A percentile compares a stretch with the other conserved stretches of the same genome.
Conservation (phyloP, 2,888 invertebrate species). For the Eristalinus sepulchralis region DNA sequence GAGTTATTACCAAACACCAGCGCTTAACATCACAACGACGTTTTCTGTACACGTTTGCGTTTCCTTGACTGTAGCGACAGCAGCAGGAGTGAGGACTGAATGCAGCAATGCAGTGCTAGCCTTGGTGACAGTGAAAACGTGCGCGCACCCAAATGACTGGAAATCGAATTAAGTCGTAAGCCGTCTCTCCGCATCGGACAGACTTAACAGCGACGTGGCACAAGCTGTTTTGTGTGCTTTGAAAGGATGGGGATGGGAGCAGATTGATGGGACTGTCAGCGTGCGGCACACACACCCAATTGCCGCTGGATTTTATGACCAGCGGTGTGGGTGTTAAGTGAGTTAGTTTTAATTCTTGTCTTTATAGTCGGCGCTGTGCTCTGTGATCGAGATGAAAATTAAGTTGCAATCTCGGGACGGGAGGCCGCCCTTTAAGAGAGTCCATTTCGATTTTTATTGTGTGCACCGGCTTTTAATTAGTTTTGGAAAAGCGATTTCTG, state of each 20-base stretch:
- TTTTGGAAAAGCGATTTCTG: constrained; percentile 5
- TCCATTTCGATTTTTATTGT: constrained; percentile 42
- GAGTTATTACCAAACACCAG: constrained; percentile 31
- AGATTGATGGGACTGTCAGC: constrained; percentile 31
- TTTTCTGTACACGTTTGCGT: constrained; percentile 21
- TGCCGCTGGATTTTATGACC: constrained; percentile 14
- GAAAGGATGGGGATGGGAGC: not conserved
- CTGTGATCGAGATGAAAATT: not conserved
- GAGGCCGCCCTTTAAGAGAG: constrained; percentile 15
- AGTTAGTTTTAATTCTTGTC: constrained; percentile 30
- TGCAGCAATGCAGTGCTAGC: not conserved
- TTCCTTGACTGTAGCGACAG: constrained; percentile 11
- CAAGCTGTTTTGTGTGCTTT: constrained; percentile 11
- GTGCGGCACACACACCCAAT: constrained; percentile 11
- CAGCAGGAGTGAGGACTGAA: not conserved
- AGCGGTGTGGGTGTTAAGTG: constrained; percentile 40
- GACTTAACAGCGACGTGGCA: constrained; percentile 2
- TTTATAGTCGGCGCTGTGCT: constrained; percentile 1
- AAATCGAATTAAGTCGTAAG: constrained; percentile 44
- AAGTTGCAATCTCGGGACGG: not conserved
- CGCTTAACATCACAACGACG: constrained; percentile 30
- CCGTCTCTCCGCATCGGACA: constrained; percentile 19
- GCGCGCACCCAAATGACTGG: constrained; percentile 27
- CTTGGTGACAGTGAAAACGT: constrained; percentile 42
- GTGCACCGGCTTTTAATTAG: constrained; percentile 30